Conservation (phyloP, 2,113 vertebrate genomes). For the Suncus etruscus region DNA sequence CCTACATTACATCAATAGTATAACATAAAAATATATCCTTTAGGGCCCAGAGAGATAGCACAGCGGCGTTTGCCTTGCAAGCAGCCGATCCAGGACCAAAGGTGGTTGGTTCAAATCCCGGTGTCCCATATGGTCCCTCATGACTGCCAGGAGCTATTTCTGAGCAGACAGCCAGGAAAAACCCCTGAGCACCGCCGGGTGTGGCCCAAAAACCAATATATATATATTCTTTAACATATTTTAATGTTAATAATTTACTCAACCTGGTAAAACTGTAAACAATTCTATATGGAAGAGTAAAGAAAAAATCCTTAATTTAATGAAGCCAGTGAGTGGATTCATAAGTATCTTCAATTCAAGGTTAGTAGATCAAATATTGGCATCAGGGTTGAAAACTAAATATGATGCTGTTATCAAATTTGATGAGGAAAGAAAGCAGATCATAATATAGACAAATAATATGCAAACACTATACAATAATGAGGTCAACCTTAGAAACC, state of each 20-base stretch:
- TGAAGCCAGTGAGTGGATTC: background rate
- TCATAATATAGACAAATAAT: too few species aligned
- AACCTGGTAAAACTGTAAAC: slow-evolving; percentile 2
- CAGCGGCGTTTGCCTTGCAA: too few species aligned
- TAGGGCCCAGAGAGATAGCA: too few species aligned
- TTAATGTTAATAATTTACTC: background rate
- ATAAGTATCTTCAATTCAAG: slow-evolving; percentile 43
- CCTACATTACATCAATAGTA: background rate
- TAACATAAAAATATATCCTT: background rate
- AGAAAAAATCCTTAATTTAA: background rate
- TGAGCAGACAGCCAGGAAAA: too few species aligned
- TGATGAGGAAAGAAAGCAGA: background rate
- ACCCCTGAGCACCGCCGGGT: too few species aligned
- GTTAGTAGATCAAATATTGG: slow-evolving; percentile 12
- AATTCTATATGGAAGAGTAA: slow-evolving; percentile 30
- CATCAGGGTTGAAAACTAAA: background rate
- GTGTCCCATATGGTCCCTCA: too few species aligned
- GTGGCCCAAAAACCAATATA: too few species aligned
- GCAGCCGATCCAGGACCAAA: too few species aligned
- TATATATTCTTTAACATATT: slow-evolving; percentile 5
- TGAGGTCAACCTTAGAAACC: slow-evolving; percentile 8
- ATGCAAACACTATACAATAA: background rate
- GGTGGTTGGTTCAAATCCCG: too few species aligned
- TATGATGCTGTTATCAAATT: background rate
- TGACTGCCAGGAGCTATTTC: too few species aligned